phyloP scores from a whole-genome alignment of 2,888 invertebrate species.

The Tribolium freemani region DNA sequence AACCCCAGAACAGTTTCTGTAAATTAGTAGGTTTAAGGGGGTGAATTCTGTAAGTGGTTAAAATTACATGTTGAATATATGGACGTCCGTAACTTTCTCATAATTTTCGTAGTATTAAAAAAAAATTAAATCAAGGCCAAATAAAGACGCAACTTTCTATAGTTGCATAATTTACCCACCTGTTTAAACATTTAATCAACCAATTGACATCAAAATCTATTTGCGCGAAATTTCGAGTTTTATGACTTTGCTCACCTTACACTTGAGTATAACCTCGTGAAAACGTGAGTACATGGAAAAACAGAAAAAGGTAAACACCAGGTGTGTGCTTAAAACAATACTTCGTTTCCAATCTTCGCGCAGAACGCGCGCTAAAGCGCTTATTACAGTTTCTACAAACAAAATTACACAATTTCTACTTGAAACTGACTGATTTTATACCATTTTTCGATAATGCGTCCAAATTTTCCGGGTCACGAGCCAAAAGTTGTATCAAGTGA shows the following conservation, averaged over 20 bases:
- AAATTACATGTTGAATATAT: no score
- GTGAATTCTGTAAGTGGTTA: no score
- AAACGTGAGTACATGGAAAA: constrained; percentile 97
- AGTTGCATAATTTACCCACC: constrained; percentile 25
- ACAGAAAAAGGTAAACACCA: constrained; percentile 97
- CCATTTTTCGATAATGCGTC: constrained; percentile 95
- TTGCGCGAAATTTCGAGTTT: not conserved
- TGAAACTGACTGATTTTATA: constrained; percentile 60
- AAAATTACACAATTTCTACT: constrained; percentile 44
- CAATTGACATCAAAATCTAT: not conserved
- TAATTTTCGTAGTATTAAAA: no score
- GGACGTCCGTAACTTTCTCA: not conserved
- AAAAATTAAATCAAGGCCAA: no score
- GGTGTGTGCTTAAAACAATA: constrained; percentile 95
- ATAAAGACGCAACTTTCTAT: constrained; percentile 4
- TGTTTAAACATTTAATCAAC: constrained; percentile 32
- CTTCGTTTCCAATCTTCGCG: constrained; percentile 98
- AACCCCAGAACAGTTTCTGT: no score
- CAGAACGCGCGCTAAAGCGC: constrained; percentile 94
- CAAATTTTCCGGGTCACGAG: constrained; percentile 94
- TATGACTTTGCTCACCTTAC: constrained; percentile 77
- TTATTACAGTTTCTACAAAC: constrained; percentile 87
- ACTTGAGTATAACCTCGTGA: constrained; percentile 94
- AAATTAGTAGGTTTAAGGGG: not conserved
- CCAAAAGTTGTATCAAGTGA: constrained; percentile 89